Evolutionary conservation across 1,140 invertebrate genomes (phyloP).

Genomic region (Drosophila tsacasi): DNA sequence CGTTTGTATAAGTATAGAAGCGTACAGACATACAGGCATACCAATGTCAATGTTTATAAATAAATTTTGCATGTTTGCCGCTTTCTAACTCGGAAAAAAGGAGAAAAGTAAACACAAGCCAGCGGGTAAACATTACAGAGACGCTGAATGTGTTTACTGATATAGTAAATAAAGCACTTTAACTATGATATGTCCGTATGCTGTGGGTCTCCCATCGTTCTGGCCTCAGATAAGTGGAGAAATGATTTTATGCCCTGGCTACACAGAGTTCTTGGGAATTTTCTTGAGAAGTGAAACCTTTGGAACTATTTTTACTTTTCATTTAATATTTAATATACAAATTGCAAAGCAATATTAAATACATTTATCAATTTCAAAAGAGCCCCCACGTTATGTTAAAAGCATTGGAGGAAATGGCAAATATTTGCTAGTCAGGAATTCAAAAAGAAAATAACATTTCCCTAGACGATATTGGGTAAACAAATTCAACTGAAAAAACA

Average conservation of each 20-base stretch:
- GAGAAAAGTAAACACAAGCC: slow-evolving; percentile 46
- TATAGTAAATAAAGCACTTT: slow-evolving; percentile 52
- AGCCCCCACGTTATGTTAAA: background rate
- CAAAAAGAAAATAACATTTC: background rate
- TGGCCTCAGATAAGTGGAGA: background rate
- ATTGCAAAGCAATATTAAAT: background rate
- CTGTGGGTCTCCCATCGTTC: background rate
- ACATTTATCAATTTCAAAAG: background rate
- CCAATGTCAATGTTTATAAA: slow-evolving; percentile 64
- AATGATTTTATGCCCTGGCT: slow-evolving; percentile 18
- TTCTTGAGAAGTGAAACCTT: background rate
- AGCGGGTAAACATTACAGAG: slow-evolving; percentile 31
- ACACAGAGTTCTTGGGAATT: background rate
- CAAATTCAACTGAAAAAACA: background rate
- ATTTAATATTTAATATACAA: background rate
- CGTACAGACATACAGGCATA: slow-evolving; percentile 20
- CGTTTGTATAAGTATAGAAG: background rate
- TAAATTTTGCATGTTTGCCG: slow-evolving; percentile 53
- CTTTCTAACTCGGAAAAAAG: slow-evolving; percentile 50
- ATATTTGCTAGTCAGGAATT: background rate
- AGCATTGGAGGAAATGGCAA: background rate
- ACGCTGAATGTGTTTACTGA: slow-evolving; percentile 56
- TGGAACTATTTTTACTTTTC: background rate
- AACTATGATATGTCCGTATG: slow-evolving; percentile 23
- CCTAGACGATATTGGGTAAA: slow-evolving; percentile 12